A percentile compares a stretch with the other conserved stretches of the same genome.
phyloP scores from a whole-genome alignment of 2,113 vertebrate genomes.

The Camelus bactrianus region DNA sequence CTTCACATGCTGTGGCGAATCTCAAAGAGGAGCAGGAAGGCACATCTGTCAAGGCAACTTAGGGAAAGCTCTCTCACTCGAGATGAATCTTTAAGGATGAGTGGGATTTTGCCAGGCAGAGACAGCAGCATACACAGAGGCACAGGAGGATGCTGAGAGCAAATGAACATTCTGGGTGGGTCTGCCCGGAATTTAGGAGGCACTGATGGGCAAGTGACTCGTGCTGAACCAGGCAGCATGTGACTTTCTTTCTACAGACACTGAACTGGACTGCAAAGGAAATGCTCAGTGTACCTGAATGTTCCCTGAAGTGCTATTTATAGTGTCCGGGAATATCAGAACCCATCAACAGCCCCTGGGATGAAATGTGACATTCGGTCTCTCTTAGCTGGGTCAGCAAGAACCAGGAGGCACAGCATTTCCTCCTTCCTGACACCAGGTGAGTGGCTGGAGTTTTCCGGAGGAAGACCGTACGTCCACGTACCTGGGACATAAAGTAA shows the following conservation, averaged over 20 bases:
- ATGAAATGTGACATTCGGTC: conserved; percentile 40
- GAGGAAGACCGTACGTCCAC: background rate
- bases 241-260: conserved; percentile 55
- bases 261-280: conserved; percentile 12
- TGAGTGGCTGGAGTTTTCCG: background rate
- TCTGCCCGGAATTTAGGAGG: background rate
- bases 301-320: conserved; percentile 65
- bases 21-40: background rate
- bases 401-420: background rate
- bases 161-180: background rate
- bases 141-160: background rate
- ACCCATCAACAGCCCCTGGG: background rate
- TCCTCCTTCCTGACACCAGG: too few species aligned
- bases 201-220: background rate
- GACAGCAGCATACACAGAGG: background rate
- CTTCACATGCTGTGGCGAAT: background rate
- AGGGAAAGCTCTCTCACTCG: background rate
- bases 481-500: background rate
- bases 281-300: conserved; percentile 35
- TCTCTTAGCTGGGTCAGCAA: conserved; percentile 64
- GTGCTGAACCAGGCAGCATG: background rate
- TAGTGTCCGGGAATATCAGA: conserved; percentile 25
- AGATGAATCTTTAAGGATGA: background rate
- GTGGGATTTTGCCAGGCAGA: background rate
- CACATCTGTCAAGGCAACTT: background rate